phyloP scores from a whole-genome alignment of 2,797 vertebrate genomes.

The Myiothlypis chrysogaster region DNA sequence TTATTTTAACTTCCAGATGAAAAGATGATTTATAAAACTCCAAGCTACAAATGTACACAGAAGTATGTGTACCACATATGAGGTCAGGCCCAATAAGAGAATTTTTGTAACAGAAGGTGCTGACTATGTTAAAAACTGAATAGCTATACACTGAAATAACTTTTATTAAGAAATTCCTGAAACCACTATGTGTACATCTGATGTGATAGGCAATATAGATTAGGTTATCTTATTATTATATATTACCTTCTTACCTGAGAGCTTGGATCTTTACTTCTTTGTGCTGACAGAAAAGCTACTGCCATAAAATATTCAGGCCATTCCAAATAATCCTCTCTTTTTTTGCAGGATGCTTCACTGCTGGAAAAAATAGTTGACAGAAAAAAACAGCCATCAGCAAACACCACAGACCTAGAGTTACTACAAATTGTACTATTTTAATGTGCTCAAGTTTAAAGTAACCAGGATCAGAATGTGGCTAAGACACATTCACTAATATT shows the following conservation, averaged over 20 bases:
- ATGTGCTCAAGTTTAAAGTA: not conserved
- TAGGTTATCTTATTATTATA: not conserved
- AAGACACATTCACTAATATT: not conserved
- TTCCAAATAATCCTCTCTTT: conserved; percentile 92
- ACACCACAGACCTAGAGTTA: not conserved
- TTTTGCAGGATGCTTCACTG: conserved; percentile 71
- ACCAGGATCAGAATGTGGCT: not conserved
- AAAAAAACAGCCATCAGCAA: not conserved
- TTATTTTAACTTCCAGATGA: not conserved
- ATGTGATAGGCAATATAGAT: not conserved
- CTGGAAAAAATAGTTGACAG: conserved; percentile 9
- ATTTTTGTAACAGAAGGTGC: conserved; percentile 22
- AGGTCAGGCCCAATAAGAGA: not conserved
- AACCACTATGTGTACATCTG: not conserved
- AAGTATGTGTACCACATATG: not conserved
- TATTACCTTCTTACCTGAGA: conserved; percentile 82
- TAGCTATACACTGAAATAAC: not conserved
- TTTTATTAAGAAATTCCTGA: not conserved
- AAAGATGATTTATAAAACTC: not conserved
- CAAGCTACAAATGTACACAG: not conserved
- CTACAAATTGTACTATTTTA: not conserved
- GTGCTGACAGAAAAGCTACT: conserved; percentile 94
- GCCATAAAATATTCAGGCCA: conserved; percentile 99
- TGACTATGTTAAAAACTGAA: not conserved
- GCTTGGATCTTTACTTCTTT: conserved; percentile 95